Base-by-base conservation (phyloP, 53 echinoderm and acorn worm species). In the Luidia sarsii region DNA sequence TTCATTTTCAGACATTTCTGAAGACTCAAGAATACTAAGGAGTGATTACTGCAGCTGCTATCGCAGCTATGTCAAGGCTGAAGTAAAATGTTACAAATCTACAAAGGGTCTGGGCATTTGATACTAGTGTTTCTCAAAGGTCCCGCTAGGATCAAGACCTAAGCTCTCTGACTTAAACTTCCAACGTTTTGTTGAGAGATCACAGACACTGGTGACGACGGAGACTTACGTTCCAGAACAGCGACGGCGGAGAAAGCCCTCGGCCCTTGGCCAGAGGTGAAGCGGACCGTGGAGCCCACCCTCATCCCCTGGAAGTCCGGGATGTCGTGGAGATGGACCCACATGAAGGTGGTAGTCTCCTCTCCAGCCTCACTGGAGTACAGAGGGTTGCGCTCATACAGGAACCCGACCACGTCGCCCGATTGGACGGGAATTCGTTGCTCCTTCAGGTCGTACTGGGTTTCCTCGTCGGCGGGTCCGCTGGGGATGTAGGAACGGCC, bases 341-440 rank as follows among this genome's bases (percentile, higher is more conserved):
- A 82, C 53, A 67, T 28, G 69, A 50, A 82, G 19, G 68, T 68
- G 39, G 39, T 41, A 2, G 67, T 68, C n/a, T 59, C 55, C 5
- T 54, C 69, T 27, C 69, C 82, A 0, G 68, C 68, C 54, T 82
- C 82, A n/a, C 60, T 82, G 30, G 59, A 82, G 50, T 82, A 68
- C 11, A 82, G 68, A 5, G 82, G 82, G 37, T 68, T 82, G 5
- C 53, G 56, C 55, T 46, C 59, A 23, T 68, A 82, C 68, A 68
- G 38, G 30, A 82, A 67, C 27, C 82, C 82, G 11, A 82, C 53
- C 7, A 82, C 68, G 15, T 82, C 82, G 3, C 59, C 68, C 0
- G 39, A 19, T 4, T 57, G 28, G 6, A 82, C 82, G 14, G 82
- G 69, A 29, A 82, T 68, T 28, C 59, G 68, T 43, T 67, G 82